phyloP scores from a whole-genome alignment of 2,797 vertebrate species.

The Gymnoscopelus braueri region DNA sequence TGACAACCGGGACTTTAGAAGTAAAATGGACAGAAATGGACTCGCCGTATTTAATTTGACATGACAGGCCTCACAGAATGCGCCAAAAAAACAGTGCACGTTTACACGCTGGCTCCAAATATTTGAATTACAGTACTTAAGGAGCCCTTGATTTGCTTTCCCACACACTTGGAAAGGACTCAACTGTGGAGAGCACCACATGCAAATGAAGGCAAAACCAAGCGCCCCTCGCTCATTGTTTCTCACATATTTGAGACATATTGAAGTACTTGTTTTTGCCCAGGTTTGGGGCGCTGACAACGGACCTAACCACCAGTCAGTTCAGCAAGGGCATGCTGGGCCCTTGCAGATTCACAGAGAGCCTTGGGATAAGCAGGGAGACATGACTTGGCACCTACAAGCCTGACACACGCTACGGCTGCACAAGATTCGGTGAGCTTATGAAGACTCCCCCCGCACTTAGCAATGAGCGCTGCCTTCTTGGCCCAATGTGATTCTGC shows the following conservation, averaged over 20 bases:
- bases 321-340: neutral
- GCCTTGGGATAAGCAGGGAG: neutral
- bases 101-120: neutral
- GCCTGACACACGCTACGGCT: neutral
- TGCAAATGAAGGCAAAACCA: constrained; percentile 4
- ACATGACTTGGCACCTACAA: neutral
- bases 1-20: neutral
- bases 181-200: neutral
- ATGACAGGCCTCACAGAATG: no score
- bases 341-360: constrained; percentile 14
- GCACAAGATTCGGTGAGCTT: constrained; percentile 3
- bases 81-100: neutral
- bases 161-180: neutral
- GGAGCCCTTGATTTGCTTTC: neutral
- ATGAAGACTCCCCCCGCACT: constrained; percentile 29
- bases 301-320: neutral
- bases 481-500: constrained; percentile 21
- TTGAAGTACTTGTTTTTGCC: constrained; percentile 20
- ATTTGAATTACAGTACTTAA: neutral
- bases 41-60: no score
- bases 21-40: no score
- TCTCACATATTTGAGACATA: neutral
- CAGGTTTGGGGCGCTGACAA: neutral
- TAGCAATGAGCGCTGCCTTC: constrained; percentile 29
- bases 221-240: neutral